A percentile compares a stretch with the other conserved stretches of the same genome.
Conservation (phyloP, 2,113 vertebrate species). For the Geococcyx californianus region DNA sequence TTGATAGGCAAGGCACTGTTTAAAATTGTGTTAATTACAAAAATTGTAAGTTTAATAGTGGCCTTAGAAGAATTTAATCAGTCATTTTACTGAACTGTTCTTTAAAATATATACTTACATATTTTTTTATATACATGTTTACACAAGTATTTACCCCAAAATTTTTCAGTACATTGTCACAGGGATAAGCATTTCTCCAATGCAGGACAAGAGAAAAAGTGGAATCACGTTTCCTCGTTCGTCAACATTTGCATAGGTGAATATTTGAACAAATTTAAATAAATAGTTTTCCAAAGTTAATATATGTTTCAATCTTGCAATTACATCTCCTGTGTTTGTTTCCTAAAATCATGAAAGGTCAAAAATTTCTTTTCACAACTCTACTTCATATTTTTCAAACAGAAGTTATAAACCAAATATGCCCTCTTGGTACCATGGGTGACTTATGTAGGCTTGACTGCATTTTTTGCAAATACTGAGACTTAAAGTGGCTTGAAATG, state of each 20-base stretch:
- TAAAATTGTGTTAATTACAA: background rate
- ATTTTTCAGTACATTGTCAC: background rate
- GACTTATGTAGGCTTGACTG: background rate
- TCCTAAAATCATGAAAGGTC: background rate
- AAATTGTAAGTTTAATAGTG: background rate
- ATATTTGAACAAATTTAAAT: background rate
- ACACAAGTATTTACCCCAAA: background rate
- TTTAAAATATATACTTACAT: background rate
- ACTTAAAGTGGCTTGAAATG: constrained; percentile 6
- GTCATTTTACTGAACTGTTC: background rate
- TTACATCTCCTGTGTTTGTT: background rate
- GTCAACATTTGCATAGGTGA: background rate
- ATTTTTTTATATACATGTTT: background rate
- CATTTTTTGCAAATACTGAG: background rate
- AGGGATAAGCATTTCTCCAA: background rate
- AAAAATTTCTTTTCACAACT: background rate
- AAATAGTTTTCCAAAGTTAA: background rate
- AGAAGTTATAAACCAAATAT: background rate
- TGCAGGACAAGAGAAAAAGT: background rate
- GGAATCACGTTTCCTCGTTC: background rate
- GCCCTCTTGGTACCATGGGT: background rate
- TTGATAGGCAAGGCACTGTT: background rate
- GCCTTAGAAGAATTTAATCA: background rate
- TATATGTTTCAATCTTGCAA: background rate
- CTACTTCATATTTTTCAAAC: background rate